Evolutionary conservation across 2,888 invertebrate species (phyloP), one percentile per base, ranked within the genome.

Genomic region (Rhodophaea formosa): DNA sequence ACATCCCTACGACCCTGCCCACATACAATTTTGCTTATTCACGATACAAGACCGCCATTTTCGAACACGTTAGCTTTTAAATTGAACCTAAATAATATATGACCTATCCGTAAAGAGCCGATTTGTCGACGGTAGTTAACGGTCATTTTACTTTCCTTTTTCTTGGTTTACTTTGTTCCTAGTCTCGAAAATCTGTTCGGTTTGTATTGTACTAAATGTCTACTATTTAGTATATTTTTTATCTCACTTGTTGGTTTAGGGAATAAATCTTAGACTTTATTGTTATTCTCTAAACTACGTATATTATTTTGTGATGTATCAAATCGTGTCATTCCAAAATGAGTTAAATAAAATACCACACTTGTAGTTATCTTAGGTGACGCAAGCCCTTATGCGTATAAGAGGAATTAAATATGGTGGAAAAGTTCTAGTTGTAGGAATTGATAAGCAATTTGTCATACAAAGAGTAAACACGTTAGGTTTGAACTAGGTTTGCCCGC

Each of bases 21-120:
- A 74, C 74, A 72, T 70, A 74, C 74, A 77, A 74, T 79, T 82
- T 84, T 79, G 82, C 84, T 82, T 84, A 83, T 85, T 88, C 84
- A 86, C 80, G 79, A 75, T 79, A 80, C 79, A 75, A 71, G 74
- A 72, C 72, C 74, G 71, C 75, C 70, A 74, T 82, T 77, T 77
- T 77, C 73, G 72, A 79, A 76, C 72, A 69, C 74, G 78, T 86
- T 83, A 82, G 80, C 84, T 82, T 84, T 85, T 79, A 85, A 87
- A 86, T 84, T 84, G 82, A 77, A 84, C 75, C 65, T 88, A 78
- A 85, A 88, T 88, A 84, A 82, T 84, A 78, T 75, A 85, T 80
- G 68, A 79, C 74, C 66, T 75, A 72, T 74, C 75, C 79, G 72
- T 76, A 77, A 80, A 80, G 74, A 75, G 71, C 73, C 75, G 70